Percentiles rank a stretch among this genome's conserved stretches.
Conservation (phyloP, 2,113 vertebrate species). For the Muntiacus muntjak region DNA sequence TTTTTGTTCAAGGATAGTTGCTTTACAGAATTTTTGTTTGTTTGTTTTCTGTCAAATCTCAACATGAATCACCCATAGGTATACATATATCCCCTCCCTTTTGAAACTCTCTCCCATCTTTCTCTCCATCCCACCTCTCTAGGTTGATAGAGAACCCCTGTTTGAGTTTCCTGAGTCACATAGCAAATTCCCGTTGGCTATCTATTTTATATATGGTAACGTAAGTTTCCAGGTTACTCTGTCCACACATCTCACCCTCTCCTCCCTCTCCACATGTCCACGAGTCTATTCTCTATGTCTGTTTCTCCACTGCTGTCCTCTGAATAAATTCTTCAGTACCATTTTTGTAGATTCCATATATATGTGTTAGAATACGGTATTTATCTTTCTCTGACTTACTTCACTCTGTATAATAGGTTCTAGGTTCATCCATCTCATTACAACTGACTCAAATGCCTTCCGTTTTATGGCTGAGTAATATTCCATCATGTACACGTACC, state of each 20-base stretch:
- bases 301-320: neutral
- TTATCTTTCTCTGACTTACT: neutral
- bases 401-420: neutral
- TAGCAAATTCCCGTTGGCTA: neutral
- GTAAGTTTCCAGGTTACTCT: neutral
- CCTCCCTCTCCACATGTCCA: neutral
- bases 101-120: neutral
- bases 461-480: neutral
- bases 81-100: neutral
- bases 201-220: neutral
- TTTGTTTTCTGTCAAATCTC: neutral
- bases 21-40: neutral
- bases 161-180: neutral
- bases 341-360: neutral
- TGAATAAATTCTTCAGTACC: neutral
- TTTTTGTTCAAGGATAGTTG: neutral
- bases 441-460: neutral
- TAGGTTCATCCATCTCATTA: neutral
- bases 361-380: neutral
- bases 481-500: neutral
- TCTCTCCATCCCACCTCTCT: neutral
- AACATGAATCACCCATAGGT: neutral
- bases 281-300: neutral
- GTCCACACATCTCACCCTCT: neutral
- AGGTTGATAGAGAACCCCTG: neutral